These are phyloP conservation scores for Glossosoma conforme DNA, from an alignment of 1,140 invertebrate genomes.

Conservation along the genomic window DNA sequence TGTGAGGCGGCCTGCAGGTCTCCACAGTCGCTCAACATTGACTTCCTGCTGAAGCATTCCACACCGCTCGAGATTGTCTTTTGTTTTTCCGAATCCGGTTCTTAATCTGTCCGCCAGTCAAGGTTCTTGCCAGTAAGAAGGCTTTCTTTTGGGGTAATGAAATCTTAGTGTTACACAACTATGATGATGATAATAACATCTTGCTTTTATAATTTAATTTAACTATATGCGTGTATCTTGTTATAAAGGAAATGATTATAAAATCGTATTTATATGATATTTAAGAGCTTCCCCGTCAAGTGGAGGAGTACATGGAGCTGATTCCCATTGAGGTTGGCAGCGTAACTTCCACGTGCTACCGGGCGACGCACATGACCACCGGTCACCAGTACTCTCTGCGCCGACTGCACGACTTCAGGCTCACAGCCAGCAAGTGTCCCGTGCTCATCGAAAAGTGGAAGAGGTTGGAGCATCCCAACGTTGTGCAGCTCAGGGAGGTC, in stretches of 20 bases:
- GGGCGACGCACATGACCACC: slow-evolving; percentile 84
- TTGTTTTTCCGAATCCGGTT: too few species aligned
- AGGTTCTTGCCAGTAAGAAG: too few species aligned
- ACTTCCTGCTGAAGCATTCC: too few species aligned
- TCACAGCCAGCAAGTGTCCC: slow-evolving; percentile 81
- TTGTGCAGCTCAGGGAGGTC: slow-evolving; percentile 85
- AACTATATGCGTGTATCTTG: background rate
- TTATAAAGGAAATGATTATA: background rate
- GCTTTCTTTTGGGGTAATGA: too few species aligned
- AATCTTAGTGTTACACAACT: too few species aligned
- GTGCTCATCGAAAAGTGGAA: slow-evolving; percentile 89
- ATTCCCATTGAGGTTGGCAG: slow-evolving; percentile 67
- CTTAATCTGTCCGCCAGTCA: too few species aligned
- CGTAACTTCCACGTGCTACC: slow-evolving; percentile 60
- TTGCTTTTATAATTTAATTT: too few species aligned
- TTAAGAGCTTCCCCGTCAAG: slow-evolving; percentile 73
- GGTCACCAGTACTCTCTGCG: slow-evolving; percentile 82
- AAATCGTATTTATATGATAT: slow-evolving; percentile 3
- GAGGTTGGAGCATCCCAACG: slow-evolving; percentile 86
- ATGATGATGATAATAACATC: too few species aligned
- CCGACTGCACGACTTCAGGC: slow-evolving; percentile 78
- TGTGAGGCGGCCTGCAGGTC: too few species aligned
- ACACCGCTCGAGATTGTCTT: too few species aligned
- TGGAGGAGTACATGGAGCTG: slow-evolving; percentile 87
- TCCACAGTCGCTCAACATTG: too few species aligned